phyloP scores from a whole-genome alignment of 2,797 vertebrate genomes.

The Poeciliopsis infans region DNA sequence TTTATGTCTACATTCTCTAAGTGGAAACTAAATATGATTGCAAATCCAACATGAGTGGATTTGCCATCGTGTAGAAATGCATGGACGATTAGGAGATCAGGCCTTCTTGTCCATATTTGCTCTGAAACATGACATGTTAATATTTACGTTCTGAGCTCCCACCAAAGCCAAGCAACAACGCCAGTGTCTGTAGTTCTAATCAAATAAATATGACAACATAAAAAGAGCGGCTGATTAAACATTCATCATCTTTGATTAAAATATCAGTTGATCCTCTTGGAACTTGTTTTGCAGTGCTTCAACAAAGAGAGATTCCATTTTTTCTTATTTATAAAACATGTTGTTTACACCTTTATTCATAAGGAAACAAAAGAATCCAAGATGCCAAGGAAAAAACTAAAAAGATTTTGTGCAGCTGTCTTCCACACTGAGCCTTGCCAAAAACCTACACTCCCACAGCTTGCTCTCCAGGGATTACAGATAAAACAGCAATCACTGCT shows the following conservation, averaged over 20 bases:
- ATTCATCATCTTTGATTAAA: constrained; percentile 24
- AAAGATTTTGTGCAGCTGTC: constrained; percentile 12
- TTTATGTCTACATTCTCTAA: background rate
- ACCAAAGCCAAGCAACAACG: background rate
- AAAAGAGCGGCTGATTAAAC: constrained; percentile 18
- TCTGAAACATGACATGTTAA: constrained; percentile 3
- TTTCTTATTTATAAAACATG: constrained; percentile 5
- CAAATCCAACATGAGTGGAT: background rate
- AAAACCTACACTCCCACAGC: constrained; percentile 22
- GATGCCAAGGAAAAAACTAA: constrained; percentile 17
- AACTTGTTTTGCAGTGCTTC: constrained; percentile 10
- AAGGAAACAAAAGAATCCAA: constrained; percentile 34
- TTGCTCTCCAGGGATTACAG: constrained; percentile 43
- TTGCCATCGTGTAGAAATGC: background rate
- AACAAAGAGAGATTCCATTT: background rate
- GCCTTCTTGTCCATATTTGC: background rate
- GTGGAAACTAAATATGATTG: no score
- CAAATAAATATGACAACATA: constrained; percentile 10
- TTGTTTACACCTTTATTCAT: constrained; percentile 27
- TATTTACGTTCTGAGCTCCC: background rate
- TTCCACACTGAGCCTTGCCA: constrained; percentile 19
- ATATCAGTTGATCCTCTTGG: constrained; percentile 8
- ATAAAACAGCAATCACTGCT: constrained; percentile 42
- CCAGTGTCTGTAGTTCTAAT: constrained; percentile 9
- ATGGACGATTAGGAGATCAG: background rate